Evolutionary conservation across 2,113 vertebrate genomes (phyloP).

Genomic region (Rousettus leschenaultii): DNA sequence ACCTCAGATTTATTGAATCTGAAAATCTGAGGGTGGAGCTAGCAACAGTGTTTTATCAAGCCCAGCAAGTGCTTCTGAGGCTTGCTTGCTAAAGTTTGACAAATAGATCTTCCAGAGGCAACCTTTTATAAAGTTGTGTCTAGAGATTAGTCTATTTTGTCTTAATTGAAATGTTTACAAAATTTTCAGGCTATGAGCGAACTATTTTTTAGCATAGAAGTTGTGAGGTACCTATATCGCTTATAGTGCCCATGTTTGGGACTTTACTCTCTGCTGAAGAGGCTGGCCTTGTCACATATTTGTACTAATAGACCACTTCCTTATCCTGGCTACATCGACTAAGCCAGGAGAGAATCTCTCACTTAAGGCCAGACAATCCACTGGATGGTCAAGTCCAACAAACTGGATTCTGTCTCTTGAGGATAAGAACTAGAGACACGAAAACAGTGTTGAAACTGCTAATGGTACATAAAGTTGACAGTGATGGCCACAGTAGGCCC

Average conservation of each 20-base stretch:
- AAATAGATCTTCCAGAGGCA: background rate
- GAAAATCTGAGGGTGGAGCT: background rate
- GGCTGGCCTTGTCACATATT: background rate
- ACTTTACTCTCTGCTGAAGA: background rate
- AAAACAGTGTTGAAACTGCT: background rate
- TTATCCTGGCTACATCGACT: background rate
- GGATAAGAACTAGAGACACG: background rate
- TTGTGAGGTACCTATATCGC: background rate
- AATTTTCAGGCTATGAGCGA: background rate
- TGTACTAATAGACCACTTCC: background rate
- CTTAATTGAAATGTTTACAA: background rate
- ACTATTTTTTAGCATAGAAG: background rate
- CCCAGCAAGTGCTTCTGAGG: background rate
- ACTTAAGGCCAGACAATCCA: background rate
- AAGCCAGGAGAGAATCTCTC: background rate
- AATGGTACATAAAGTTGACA: background rate
- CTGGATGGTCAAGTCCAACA: background rate
- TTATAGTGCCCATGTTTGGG: background rate
- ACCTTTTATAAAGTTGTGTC: background rate
- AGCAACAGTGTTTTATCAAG: background rate
- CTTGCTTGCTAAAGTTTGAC: background rate
- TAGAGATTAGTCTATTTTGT: conserved; percentile 3
- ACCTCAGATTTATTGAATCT: background rate
- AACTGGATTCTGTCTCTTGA: background rate
- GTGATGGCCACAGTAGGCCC: background rate